phyloP scores from a whole-genome alignment of 2,113 vertebrate genomes.

The Thunnus maccoyii region DNA sequence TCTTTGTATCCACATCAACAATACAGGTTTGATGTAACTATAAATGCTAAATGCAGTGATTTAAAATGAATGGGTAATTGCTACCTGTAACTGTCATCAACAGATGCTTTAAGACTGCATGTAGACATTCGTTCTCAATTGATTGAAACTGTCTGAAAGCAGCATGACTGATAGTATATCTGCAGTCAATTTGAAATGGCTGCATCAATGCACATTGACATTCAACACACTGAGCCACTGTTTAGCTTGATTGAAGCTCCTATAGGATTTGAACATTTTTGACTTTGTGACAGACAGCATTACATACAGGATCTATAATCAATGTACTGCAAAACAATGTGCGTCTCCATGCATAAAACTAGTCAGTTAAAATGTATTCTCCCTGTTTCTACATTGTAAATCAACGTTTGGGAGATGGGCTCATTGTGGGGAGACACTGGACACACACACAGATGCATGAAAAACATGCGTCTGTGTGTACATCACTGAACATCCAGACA shows the following conservation, averaged over 20 bases:
- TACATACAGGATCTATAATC: neutral
- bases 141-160: conserved; percentile 17
- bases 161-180: conserved; percentile 1
- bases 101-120: neutral
- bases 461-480: conserved; percentile 31
- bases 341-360: neutral
- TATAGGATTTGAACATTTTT: neutral
- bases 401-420: neutral
- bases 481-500: conserved; percentile 23
- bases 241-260: conserved; percentile 13
- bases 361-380: neutral
- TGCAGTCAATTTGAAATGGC: conserved; percentile 8
- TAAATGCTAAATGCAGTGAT: neutral
- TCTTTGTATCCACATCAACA: conserved; percentile 8
- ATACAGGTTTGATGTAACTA: neutral
- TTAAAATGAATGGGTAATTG: conserved; percentile 8
- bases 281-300: neutral
- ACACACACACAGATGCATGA: neutral
- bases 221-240: conserved; percentile 1
- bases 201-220: conserved; percentile 12
- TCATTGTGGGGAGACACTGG: conserved; percentile 1
- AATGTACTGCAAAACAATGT: neutral
- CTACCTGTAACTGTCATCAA: neutral
- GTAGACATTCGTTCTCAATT: conserved; percentile 4
- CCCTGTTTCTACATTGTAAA: too few species aligned